These are phyloP conservation scores for Karalla daura DNA, from an alignment of 2,797 vertebrate genomes.

Conservation along the genomic window DNA sequence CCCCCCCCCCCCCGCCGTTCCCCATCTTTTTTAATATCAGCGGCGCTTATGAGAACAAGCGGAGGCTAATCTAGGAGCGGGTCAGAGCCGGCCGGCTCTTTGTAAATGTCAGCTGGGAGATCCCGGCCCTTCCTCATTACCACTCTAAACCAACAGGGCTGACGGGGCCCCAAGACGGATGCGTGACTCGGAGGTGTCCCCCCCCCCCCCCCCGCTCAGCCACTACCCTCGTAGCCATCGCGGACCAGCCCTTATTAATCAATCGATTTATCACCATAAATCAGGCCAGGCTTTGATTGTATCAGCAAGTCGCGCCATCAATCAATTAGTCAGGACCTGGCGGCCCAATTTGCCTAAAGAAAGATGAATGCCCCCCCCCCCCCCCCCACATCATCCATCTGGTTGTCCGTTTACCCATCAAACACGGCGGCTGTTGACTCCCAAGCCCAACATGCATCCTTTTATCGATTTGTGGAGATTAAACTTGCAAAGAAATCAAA, in stretches of 20 bases:
- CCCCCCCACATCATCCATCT: constrained; percentile 74
- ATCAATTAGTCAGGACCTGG: constrained; percentile 79
- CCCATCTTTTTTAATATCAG: constrained; percentile 77
- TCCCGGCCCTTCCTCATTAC: constrained; percentile 80
- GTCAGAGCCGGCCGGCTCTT: constrained; percentile 72
- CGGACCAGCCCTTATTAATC: constrained; percentile 76
- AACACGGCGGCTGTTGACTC: constrained; percentile 77
- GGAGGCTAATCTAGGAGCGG: constrained; percentile 80
- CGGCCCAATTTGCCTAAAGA: constrained; percentile 80
- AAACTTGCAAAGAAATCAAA: constrained; percentile 80
- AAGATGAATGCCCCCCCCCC: constrained; percentile 79
- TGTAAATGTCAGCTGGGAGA: constrained; percentile 85
- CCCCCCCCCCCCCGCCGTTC: constrained; percentile 18
- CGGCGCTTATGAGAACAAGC: constrained; percentile 75
- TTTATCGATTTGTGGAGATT: constrained; percentile 75
- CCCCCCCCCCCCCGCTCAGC: constrained; percentile 42
- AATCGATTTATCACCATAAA: constrained; percentile 84
- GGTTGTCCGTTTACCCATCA: constrained; percentile 80
- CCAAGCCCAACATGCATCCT: constrained; percentile 71
- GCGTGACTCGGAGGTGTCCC: constrained; percentile 68
- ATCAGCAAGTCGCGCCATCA: constrained; percentile 81
- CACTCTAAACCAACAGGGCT: constrained; percentile 78
- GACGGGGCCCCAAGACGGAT: constrained; percentile 77
- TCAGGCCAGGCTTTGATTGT: constrained; percentile 82
- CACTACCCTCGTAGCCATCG: too few relatives aligned